These are phyloP conservation scores for Alectura lathami DNA, from an alignment of 2,113 vertebrate species.

Conservation along the genomic window DNA sequence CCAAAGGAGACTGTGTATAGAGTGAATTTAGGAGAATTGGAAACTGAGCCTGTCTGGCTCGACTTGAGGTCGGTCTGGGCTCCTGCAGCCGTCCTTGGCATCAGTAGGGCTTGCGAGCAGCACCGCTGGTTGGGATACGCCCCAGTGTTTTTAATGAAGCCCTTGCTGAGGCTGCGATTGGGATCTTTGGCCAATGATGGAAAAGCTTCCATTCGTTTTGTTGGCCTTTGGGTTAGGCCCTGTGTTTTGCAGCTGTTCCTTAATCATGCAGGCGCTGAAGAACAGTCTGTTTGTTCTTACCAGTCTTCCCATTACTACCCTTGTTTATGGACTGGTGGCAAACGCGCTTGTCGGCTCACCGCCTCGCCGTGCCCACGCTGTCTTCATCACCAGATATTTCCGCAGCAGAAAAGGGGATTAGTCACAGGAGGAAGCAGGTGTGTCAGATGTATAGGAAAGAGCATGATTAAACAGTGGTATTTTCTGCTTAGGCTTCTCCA, in stretches of 20 bases:
- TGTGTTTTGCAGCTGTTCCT: slow-evolving; percentile 25
- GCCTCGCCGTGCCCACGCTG: not conserved
- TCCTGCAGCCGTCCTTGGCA: not conserved
- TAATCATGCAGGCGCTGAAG: not conserved
- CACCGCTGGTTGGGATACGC: not conserved
- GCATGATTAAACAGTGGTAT: slow-evolving; percentile 4
- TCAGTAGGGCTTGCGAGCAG: fast-evolving
- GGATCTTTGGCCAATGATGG: not conserved
- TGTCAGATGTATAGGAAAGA: slow-evolving; percentile 11
- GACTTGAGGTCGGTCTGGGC: not conserved
- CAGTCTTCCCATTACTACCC: not conserved
- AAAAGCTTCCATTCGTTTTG: not conserved
- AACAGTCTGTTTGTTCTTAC: not conserved
- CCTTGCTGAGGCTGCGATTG: not conserved
- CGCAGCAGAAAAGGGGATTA: slow-evolving; percentile 41
- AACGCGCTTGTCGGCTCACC: not conserved
- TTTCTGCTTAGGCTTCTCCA: slow-evolving; percentile 29
- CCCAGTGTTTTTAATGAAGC: not conserved
- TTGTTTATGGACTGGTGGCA: not conserved
- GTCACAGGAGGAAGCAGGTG: slow-evolving; percentile 59
- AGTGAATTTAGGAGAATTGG: not conserved
- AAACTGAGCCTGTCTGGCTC: not conserved
- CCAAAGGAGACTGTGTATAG: not conserved
- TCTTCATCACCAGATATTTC: slow-evolving; percentile 45
- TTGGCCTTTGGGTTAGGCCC: not conserved